Evolutionary conservation across 2,888 invertebrate genomes (phyloP), one percentile per base, ranked within the genome.

Genomic region (Aphidoletes aphidimyza): DNA sequence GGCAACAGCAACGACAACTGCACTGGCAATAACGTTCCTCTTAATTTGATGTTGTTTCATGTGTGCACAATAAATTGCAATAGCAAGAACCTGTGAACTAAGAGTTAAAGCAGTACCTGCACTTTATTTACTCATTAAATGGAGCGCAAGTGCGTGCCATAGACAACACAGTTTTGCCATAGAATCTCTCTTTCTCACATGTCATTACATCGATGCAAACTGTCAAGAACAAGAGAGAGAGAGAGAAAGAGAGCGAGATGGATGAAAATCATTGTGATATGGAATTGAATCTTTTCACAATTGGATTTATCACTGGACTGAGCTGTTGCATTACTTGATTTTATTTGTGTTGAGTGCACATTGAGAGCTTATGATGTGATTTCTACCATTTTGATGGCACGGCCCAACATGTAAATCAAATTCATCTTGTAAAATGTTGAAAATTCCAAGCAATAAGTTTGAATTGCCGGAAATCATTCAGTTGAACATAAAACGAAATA

Each of bases 61-160:
- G 69, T 69, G 69, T 69, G 69, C 69, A 69, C 69, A 30, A 69
- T 69, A 69, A 69, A 69, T 30, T 69, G 69, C 69, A 30, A 69
- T 69, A n/a, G 69, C 69, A 30, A 69, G 30, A 30, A 69, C 30
- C 69, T 69, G 69, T 69, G 69, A 69, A 69, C 69, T 69, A n/a
- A n/a, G 30, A 69, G 30, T 69, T 69, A 69, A 69, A 6, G 17
- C 47, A 17, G 19, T 69, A 69, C 69, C 30, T 69, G 69, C 69
- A 69, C 30, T 69, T 69, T 69, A 69, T 69, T 69, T 69, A 30
- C 69, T 69, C 26, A 69, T 69, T 69, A 30, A 69, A 69, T 69
- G 26, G 69, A 69, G 69, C 30, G 69, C 69, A 34, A 69, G 69
- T 69, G 69, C 26, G 69, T 69, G 69, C 11, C 26, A 30, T 69